Base-by-base conservation (phyloP, 2,113 vertebrate genomes). In the Ceuthmochares aereus region DNA sequence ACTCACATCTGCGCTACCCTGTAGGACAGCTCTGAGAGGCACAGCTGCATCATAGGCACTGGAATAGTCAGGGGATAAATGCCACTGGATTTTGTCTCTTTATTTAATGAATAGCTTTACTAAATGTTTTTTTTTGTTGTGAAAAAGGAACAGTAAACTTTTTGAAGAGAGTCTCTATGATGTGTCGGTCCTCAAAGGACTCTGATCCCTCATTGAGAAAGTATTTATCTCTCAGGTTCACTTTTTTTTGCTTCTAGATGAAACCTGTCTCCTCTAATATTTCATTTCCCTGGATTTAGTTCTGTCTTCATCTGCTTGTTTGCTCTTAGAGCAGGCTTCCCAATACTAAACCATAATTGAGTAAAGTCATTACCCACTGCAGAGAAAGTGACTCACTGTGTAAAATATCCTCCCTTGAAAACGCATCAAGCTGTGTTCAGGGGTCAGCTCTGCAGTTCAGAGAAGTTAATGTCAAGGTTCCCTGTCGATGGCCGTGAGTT, bases 1-100 rank as follows among this genome's bases (percentile, higher is more conserved):
- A 3, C 34, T 42, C 87, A 43, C 84, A 83, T 56, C 74, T 85
- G 87, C 0, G 2, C 54, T 70, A 2, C 64, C 77, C 51, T 82
- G 1, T 14, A 3, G 69, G 89, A 70, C 86, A 93, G 73, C 76
- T 87, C 88, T 10, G 92, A 83, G 76, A 55, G 81, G 42, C 84
- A 87, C 64, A 79, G 85, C 89, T 69, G 52, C 64, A 77, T 66
- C 20, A 1, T 17, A 62, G 56, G 56, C 82, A 52, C 64, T 68
- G 58, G 36, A 93, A 95, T 74, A 74, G 89, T n/a, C 64, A 60
- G 19, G 32, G 43, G 25, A 58, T 26, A 92, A 83, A 81, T 78
- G 47, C 45, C 90, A 83, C 59, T 63, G 43, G 56, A 92, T 83
- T 86, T 89, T 58, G 52, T 10, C 37, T 82, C 75, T 91, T 89